phyloP scores from a whole-genome alignment of 2,113 vertebrate genomes.

The Zootoca vivipara region DNA sequence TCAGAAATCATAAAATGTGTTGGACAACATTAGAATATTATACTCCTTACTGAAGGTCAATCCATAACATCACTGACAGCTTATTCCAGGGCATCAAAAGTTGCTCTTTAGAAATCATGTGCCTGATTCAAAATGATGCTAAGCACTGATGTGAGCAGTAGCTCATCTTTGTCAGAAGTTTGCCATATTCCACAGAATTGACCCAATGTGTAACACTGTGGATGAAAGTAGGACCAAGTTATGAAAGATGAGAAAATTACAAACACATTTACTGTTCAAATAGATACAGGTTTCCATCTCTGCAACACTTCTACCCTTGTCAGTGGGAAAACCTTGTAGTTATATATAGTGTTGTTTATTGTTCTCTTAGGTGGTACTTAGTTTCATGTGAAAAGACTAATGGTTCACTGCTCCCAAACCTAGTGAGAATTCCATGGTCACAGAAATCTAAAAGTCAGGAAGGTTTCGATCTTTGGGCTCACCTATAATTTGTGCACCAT shows the following conservation, averaged over 20 bases:
- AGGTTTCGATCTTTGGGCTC: constrained; percentile 83
- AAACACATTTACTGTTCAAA: not conserved
- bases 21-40: constrained; percentile 9
- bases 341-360: not conserved
- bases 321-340: not conserved
- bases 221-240: constrained; percentile 2
- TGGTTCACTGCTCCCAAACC: constrained; percentile 44
- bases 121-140: not conserved
- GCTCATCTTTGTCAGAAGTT: not conserved
- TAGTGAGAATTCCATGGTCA: constrained; percentile 73
- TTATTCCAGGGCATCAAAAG: constrained; percentile 33
- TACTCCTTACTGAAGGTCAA: constrained; percentile 9
- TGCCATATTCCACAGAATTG: not conserved
- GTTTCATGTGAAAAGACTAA: constrained; percentile 29
- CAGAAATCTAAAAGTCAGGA: constrained; percentile 80
- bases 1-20: constrained; percentile 21
- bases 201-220: constrained; percentile 15
- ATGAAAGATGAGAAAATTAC: not conserved
- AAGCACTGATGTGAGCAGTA: not conserved
- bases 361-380: not conserved
- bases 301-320: not conserved
- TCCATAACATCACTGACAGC: constrained; percentile 16
- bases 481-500: constrained; percentile 93
- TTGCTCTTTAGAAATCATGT: constrained; percentile 46
- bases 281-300: not conserved